Conservation (phyloP, 2,113 vertebrate species). For the Pagrus major region DNA sequence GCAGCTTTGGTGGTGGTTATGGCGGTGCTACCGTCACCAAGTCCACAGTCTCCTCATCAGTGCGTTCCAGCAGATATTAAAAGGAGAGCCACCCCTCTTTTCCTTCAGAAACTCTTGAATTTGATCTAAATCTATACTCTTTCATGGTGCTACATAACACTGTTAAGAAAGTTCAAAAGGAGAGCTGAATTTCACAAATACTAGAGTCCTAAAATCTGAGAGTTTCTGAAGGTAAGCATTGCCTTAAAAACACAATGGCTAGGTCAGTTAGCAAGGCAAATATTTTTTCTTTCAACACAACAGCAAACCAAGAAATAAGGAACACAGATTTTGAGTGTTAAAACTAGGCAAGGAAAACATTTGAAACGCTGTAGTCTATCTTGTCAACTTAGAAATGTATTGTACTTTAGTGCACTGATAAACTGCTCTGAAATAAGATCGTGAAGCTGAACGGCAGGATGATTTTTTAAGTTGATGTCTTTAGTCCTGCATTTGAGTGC, state of each 20-base stretch:
- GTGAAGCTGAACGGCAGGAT: background rate
- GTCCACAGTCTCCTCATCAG: conserved; percentile 9
- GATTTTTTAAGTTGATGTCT: conserved; percentile 20
- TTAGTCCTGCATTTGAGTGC: conserved; percentile 10
- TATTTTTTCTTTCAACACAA: conserved; percentile 61
- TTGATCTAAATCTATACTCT: conserved; percentile 38
- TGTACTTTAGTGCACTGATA: conserved; percentile 9
- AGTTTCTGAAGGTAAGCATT: conserved; percentile 67
- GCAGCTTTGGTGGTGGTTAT: background rate
- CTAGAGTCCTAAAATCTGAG: conserved; percentile 21
- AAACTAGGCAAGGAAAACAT: conserved; percentile 58
- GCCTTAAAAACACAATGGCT: conserved; percentile 33
- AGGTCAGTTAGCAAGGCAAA: conserved; percentile 43
- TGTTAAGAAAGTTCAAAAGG: conserved; percentile 19
- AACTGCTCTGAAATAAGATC: conserved; percentile 10
- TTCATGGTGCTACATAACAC: conserved; percentile 65
- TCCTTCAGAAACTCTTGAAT: conserved; percentile 62
- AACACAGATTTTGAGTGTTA: conserved; percentile 18
- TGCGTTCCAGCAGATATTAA: conserved; percentile 59
- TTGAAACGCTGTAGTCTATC: conserved; percentile 10
- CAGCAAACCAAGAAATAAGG: conserved; percentile 49
- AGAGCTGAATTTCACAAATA: conserved; percentile 29
- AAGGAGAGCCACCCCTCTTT: conserved; percentile 67
- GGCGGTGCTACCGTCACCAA: conserved; percentile 64
- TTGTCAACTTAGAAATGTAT: background rate